Evolutionary conservation across 1,140 invertebrate species (phyloP).

Genomic region (Macrobrachium rosenbergii): DNA sequence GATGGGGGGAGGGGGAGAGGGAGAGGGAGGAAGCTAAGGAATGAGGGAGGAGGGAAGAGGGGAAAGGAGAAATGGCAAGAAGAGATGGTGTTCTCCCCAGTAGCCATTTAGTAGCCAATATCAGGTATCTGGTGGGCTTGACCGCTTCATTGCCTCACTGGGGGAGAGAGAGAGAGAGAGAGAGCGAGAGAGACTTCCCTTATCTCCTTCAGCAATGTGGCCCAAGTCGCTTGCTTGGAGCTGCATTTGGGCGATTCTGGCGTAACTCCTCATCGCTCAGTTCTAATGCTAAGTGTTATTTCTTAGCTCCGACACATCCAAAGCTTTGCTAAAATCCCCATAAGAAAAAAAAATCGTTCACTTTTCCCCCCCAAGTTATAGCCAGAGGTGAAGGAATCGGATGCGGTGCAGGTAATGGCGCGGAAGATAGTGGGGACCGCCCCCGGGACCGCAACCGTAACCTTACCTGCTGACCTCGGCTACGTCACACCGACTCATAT

Average conservation of each 20-base stretch:
- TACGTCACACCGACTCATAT: conserved; percentile 58
- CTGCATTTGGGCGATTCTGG: not conserved
- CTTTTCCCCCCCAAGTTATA: conserved; percentile 23
- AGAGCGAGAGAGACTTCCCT: no score
- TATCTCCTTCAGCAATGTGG: no score
- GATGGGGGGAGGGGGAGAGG: not conserved
- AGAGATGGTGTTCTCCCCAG: conserved; percentile 33
- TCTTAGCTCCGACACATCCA: no score
- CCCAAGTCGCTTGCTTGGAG: not conserved
- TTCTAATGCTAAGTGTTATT: no score
- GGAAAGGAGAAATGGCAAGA: not conserved
- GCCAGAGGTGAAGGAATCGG: conserved; percentile 40
- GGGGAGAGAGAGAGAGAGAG: not conserved
- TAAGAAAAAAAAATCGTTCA: not conserved
- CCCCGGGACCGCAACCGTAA: conserved; percentile 57
- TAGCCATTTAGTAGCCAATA: conserved; percentile 59
- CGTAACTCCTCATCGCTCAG: no score
- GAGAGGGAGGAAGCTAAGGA: not conserved
- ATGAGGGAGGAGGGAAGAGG: conserved; percentile 1
- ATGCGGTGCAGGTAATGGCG: conserved; percentile 58
- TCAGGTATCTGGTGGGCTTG: conserved; percentile 52
- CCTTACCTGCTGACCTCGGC: conserved; percentile 62
- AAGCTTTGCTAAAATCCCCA: no score
- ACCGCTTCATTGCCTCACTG: conserved; percentile 43
- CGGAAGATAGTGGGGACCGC: conserved; percentile 51